phyloP scores from a whole-genome alignment of 2,888 invertebrate genomes.

The Cepaea hortensis region DNA sequence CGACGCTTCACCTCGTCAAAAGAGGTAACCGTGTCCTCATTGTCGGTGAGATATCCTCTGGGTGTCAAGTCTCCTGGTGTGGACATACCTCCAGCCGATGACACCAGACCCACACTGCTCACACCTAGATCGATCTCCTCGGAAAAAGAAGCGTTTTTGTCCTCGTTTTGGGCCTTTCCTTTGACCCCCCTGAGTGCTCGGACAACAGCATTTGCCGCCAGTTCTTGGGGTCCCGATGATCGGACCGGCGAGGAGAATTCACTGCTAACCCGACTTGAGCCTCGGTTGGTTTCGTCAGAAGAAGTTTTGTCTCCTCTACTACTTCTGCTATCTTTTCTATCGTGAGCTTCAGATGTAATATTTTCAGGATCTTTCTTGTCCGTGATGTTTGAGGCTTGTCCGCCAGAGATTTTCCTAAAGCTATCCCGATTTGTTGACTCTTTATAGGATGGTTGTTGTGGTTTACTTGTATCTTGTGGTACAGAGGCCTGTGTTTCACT shows the following conservation, averaged over 20 bases:
- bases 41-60: neutral
- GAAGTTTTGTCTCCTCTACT: neutral
- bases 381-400: neutral
- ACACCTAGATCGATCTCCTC: neutral
- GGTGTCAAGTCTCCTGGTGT: slow-evolving; percentile 11
- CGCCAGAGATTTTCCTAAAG: neutral
- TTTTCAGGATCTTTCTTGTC: neutral
- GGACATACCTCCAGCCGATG: neutral
- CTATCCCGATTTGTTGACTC: neutral
- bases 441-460: neutral
- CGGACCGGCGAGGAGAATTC: neutral
- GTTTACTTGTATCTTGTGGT: neutral
- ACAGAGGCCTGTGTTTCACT: neutral
- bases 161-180: neutral
- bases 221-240: neutral
- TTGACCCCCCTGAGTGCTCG: neutral
- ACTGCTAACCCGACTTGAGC: neutral
- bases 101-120: neutral
- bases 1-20: neutral
- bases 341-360: neutral
- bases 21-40: slow-evolving; percentile 19
- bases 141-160: neutral
- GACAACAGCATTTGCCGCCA: neutral
- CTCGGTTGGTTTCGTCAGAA: neutral
- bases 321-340: neutral